Evolutionary conservation across 2,797 vertebrate species (phyloP).

Genomic region (Sarcophilus harrisii): DNA sequence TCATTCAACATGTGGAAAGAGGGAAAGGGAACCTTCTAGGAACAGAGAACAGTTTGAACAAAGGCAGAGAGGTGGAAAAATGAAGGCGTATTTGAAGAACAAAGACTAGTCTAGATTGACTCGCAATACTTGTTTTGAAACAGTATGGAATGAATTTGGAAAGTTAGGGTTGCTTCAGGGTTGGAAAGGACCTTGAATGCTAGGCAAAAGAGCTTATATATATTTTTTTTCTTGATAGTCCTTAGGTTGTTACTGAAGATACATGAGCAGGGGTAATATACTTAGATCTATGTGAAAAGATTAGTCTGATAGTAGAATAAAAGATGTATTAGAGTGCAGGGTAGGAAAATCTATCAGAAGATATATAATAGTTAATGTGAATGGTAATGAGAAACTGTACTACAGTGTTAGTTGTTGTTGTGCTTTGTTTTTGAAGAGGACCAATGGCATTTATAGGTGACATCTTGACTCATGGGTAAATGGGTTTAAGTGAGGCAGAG

Average conservation of each 20-base stretch:
- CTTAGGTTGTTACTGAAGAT: background rate
- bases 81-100: background rate
- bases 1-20: too few species aligned
- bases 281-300: background rate
- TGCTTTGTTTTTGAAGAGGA: background rate
- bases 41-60: background rate
- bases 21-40: background rate
- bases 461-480: background rate
- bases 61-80: background rate
- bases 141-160: background rate
- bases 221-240: background rate
- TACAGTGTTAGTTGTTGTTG: background rate
- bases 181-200: background rate
- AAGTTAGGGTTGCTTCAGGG: background rate
- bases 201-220: background rate
- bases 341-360: background rate
- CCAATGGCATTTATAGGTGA: background rate
- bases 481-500: background rate
- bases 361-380: background rate
- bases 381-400: background rate
- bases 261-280: background rate
- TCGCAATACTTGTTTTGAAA: background rate
- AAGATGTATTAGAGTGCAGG: background rate
- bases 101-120: background rate
- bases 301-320: background rate